Evolutionary conservation across 2,888 invertebrate species (phyloP), one percentile per base, ranked within the genome.

Genomic region (Falcaria lacertinaria): DNA sequence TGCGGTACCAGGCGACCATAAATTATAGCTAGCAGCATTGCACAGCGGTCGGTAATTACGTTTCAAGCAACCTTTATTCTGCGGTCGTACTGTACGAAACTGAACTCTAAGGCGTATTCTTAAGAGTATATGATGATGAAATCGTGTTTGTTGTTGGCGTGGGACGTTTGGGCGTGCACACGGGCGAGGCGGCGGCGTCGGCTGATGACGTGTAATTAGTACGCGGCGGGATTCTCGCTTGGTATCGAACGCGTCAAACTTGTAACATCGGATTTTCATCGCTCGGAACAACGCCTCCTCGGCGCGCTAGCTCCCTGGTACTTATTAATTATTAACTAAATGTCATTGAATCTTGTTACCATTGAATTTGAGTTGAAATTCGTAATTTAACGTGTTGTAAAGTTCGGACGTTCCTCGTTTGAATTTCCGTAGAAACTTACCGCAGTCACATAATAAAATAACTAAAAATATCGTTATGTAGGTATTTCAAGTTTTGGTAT

Each of bases 1-100:
- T 60, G 65, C 49, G 60, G 57, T 70, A 77, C 78, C 71, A 80
- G 74, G 77, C 65, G 58, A 62, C 59, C 77, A 82, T 83, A 80
- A 83, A 81, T 82, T 74, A 80, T 64, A 66, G 69, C 35, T 45
- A 33, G 35, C 45, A 19, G 34, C 41, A 45, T 52, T 61, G 54
- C 62, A 60, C 60, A 50, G 52, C 57, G 51, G 50, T 47, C 48
- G 55, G 63, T 59, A 63, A 63, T 63, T 56, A 60, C 48, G 47
- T 50, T 39, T 39, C 48, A 15, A 39, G 59, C 48, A 55, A 52
- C 25, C 39, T 53, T 40, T n/a, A 7, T 32, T 33, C 11, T 44
- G 15, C 52, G 16, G 28, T 28, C 5, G 0, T 22, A 8, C 6
- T 8, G 15, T 37, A 22, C 14, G 25, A 37, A 22, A 37, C 22